Evolutionary conservation across 1,140 invertebrate species (phyloP), one percentile per base, ranked within the genome.

Genomic region (Drosophila murphyi): DNA sequence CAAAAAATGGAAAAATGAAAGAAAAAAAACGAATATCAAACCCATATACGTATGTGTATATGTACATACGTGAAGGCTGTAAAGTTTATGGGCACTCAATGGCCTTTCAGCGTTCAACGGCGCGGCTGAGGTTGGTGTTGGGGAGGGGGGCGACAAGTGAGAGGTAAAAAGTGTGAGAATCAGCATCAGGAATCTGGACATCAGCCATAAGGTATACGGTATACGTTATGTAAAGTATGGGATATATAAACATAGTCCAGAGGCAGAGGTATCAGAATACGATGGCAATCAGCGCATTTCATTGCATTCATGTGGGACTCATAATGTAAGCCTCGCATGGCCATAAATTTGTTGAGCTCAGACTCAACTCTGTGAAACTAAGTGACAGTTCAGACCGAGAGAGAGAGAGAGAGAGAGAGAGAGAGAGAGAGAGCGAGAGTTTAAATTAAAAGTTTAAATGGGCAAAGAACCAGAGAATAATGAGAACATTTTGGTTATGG

Each of bases 51-150:
- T 5, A 34, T 39, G 20, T 43, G 34, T 3, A 34, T 55, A 32
- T 67, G 41, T 37, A 41, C 35, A 41, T 32, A 29, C 43, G 39
- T 12, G 32, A 29, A 10, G 31, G 54, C 55, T 34, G 56, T 68
- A 68, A 72, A 68, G 54, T 52, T 57, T 52, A 72, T 72, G 54
- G 20, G n/a, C 55, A 60, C 31, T 52, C 39, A 35, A 52, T 61
- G 39, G 39, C 39, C 61, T 64, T 64, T 41, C 32, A 45, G 55
- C 47, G 54, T 32, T 57, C 47, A 45, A 43, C 39, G 31, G 37
- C 2, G 37, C 3, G 29, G 63, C 1, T 35, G 39, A 28, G 35
- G 31, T 1, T n/a, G 3, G 7, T 39, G 37, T 39, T 39, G 37
- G 37, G 37, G 37, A 7, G 39, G 2, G 10, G 10, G 35, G 8